Conservation (phyloP, 2,888 invertebrate genomes). For the Agonopterix heracliana region DNA sequence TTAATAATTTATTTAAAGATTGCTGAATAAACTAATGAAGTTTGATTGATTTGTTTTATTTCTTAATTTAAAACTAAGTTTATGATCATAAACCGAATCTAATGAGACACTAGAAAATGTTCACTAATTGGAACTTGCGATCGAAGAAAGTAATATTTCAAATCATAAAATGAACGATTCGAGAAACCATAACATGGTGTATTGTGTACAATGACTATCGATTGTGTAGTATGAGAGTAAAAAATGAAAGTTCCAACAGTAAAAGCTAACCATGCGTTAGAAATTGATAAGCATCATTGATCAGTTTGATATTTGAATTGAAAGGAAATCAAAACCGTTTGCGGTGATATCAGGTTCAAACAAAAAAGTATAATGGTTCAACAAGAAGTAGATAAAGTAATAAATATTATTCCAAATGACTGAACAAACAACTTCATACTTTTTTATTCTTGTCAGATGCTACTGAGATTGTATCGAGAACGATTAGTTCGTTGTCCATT, state of each 20-base stretch:
- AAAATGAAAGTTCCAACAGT: slow-evolving; percentile 10
- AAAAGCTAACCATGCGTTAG: slow-evolving; percentile 9
- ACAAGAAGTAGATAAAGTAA: slow-evolving; percentile 6
- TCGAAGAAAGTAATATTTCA: too few species aligned
- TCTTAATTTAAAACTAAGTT: background rate
- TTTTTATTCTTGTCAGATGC: slow-evolving; percentile 1
- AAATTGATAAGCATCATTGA: slow-evolving; percentile 15
- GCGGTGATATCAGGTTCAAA: background rate
- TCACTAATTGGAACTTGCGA: too few species aligned
- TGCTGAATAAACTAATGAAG: slow-evolving; percentile 42
- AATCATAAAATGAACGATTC: too few species aligned
- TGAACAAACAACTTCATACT: slow-evolving; percentile 7
- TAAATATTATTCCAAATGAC: slow-evolving; percentile 7
- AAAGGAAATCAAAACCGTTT: slow-evolving; percentile 19
- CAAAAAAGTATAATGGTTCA: slow-evolving; percentile 1
- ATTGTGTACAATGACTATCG: too few species aligned
- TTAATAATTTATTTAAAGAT: slow-evolving; percentile 44
- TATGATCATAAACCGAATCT: too few species aligned
- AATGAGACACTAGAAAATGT: too few species aligned
- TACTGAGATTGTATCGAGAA: too few species aligned
- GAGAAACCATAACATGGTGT: too few species aligned
- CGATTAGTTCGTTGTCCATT: too few species aligned
- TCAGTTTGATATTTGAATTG: slow-evolving; percentile 14
- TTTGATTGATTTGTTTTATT: slow-evolving; percentile 25
- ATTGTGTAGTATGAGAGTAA: too few species aligned